These are phyloP conservation scores for Bostrychus sinensis DNA, from an alignment of 2,113 vertebrate species.

Conservation along the genomic window DNA sequence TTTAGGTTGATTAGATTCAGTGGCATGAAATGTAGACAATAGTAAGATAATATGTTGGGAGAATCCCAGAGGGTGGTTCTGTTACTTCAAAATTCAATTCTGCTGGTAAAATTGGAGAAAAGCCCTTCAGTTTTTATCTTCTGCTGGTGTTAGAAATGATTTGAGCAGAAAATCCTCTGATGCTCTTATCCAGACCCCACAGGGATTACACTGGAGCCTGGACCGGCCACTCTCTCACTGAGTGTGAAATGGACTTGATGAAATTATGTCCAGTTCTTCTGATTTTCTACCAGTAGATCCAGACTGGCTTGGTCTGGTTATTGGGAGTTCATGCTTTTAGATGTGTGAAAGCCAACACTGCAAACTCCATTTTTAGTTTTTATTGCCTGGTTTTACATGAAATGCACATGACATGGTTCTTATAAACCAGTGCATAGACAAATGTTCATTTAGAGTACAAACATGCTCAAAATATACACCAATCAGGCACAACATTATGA, in stretches of 20 bases:
- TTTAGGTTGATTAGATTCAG: not conserved
- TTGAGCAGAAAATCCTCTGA: constrained; percentile 47
- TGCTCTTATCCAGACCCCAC: constrained; percentile 49
- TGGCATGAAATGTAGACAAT: not conserved
- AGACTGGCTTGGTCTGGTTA: constrained; percentile 45
- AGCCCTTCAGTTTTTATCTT: constrained; percentile 60
- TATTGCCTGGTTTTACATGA: constrained; percentile 57
- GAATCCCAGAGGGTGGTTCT: constrained; percentile 29
- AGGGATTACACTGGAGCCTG: constrained; percentile 47
- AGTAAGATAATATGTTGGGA: constrained; percentile 25
- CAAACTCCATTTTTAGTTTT: constrained; percentile 34
- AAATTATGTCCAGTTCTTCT: constrained; percentile 61
- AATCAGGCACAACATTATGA: no score
- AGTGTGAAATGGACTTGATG: constrained; percentile 67
- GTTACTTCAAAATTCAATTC: constrained; percentile 65
- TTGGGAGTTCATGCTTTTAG: constrained; percentile 47
- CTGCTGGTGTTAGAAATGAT: constrained; percentile 53
- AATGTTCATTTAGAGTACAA: constrained; percentile 45
- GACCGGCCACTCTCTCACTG: constrained; percentile 45
- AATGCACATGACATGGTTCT: constrained; percentile 45
- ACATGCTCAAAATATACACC: constrained; percentile 3
- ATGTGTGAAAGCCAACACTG: constrained; percentile 37
- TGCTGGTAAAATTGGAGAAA: constrained; percentile 52
- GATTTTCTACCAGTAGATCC: constrained; percentile 47
- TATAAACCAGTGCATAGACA: constrained; percentile 47